Conservation (phyloP, 2,113 vertebrate genomes). For the Nyctibius bracteatus region DNA sequence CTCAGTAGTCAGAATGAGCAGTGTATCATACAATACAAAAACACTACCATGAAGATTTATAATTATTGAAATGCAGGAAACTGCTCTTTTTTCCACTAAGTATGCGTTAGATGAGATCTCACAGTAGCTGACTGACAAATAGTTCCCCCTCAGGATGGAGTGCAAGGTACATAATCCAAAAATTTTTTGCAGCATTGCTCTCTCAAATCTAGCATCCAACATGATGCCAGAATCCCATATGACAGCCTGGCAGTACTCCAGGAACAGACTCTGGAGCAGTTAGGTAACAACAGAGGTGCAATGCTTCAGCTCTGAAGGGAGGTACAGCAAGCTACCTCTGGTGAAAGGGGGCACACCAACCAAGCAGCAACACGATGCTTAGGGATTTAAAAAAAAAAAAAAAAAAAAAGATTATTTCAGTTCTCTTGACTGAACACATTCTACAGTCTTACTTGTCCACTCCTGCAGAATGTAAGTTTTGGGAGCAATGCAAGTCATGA, state of each 20-base stretch:
- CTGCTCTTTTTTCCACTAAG: neutral
- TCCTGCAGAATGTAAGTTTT: neutral
- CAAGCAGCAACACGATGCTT: neutral
- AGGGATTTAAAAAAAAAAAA: neutral
- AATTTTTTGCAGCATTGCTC: neutral
- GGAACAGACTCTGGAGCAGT: neutral
- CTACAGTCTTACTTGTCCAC: neutral
- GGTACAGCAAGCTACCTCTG: neutral
- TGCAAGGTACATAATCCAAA: neutral
- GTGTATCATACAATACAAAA: neutral
- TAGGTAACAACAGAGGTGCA: neutral
- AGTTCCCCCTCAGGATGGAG: neutral
- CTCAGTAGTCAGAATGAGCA: neutral
- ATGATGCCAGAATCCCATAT: neutral
- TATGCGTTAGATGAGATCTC: neutral
- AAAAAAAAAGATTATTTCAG: no score
- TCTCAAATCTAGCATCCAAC: neutral
- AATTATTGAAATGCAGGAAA: neutral
- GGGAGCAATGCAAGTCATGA: neutral
- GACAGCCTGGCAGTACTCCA: neutral
- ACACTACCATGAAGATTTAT: neutral
- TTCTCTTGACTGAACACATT: neutral
- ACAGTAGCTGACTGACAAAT: neutral
- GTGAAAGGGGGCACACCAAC: neutral
- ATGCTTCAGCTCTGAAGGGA: neutral